phyloP scores from a whole-genome alignment of 2,888 invertebrate genomes.

The Serrognathus titanus region DNA sequence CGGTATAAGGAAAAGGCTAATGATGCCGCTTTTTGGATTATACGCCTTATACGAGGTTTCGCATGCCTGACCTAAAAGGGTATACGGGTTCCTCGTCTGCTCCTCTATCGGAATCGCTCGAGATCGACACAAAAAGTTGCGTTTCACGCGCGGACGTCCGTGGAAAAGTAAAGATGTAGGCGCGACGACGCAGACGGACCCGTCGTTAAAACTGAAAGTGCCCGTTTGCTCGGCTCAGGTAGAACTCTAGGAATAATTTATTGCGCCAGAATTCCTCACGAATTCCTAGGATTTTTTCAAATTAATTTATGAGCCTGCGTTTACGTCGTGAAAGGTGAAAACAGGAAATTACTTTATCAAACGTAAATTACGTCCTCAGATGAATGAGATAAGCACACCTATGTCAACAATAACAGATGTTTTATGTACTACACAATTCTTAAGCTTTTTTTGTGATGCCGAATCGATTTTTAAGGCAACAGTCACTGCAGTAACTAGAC shows the following conservation, averaged over 20 bases:
- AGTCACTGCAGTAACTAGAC: too few species aligned
- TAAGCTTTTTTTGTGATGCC: too few species aligned
- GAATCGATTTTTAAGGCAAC: too few species aligned
- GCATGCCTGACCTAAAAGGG: slow-evolving; percentile 3
- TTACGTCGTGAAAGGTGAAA: too few species aligned
- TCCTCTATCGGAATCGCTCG: not conserved
- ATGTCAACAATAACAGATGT: too few species aligned
- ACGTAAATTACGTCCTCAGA: too few species aligned
- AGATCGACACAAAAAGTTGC: not conserved
- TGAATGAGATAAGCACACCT: too few species aligned
- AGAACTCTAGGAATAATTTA: not conserved
- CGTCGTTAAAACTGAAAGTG: not conserved
- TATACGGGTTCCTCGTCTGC: not conserved
- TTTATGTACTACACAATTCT: too few species aligned
- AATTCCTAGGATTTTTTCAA: too few species aligned
- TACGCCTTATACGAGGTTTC: slow-evolving; percentile 28
- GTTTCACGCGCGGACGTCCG: not conserved
- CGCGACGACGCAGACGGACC: not conserved
- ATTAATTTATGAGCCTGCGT: too few species aligned
- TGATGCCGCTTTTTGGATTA: slow-evolving; percentile 41
- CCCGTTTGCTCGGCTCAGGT: not conserved
- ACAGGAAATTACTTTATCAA: too few species aligned
- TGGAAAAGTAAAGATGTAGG: not conserved
- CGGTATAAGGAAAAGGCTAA: slow-evolving; percentile 26
- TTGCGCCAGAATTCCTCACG: too few species aligned